A percentile compares a stretch with the other conserved stretches of the same genome.
Conservation (phyloP, 2,888 invertebrate species). For the Digitonthophagus gazella region DNA sequence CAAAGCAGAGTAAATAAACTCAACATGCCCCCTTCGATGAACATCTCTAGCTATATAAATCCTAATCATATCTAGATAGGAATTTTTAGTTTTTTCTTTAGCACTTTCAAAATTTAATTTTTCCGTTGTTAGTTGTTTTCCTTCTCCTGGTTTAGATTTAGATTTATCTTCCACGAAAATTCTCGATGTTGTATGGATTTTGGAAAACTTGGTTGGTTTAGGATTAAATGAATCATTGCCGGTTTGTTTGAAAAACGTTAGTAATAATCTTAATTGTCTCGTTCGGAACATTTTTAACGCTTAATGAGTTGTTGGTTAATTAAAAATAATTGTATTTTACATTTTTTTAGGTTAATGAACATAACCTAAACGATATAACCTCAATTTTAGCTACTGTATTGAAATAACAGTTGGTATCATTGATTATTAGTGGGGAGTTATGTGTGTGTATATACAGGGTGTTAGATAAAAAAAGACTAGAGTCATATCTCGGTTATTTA, state of each 20-base stretch:
- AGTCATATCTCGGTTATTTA: too few species aligned
- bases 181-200: constrained; percentile 12
- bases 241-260: constrained; percentile 16
- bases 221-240: constrained; percentile 9
- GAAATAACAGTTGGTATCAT: too few species aligned
- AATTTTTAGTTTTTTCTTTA: constrained; percentile 62
- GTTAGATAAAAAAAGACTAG: too few species aligned
- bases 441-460: too few species aligned
- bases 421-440: too few species aligned
- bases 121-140: constrained; percentile 10
- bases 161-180: neutral
- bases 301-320: constrained; percentile 1
- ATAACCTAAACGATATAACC: constrained; percentile 21
- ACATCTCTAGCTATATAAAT: constrained; percentile 69
- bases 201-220: neutral
- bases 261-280: constrained; percentile 18
- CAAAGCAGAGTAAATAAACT: constrained; percentile 90
- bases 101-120: constrained; percentile 30
- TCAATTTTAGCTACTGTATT: neutral
- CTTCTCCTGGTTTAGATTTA: neutral
- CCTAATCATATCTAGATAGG: constrained; percentile 71
- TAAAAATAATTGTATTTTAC: neutral
- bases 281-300: constrained; percentile 19
- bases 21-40: constrained; percentile 82
- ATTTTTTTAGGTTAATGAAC: constrained; percentile 18